Percentiles rank a stretch among this genome's conserved stretches.
Evolutionary conservation across 2,888 invertebrate species (phyloP).

Genomic region (Noctuana brunneofusca): DNA sequence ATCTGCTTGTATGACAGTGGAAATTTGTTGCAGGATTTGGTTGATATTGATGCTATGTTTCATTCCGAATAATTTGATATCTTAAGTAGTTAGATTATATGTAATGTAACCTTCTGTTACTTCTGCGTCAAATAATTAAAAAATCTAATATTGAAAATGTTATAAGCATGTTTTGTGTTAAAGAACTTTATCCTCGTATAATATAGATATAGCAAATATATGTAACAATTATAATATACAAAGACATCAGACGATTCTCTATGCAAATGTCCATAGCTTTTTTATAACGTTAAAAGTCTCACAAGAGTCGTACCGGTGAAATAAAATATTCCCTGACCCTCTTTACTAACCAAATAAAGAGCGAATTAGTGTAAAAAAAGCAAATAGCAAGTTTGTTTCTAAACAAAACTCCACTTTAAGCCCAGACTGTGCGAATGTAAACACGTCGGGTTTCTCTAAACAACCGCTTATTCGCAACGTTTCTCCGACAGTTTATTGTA

Average conservation of each 20-base stretch:
- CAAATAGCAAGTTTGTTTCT: slow-evolving; percentile 39
- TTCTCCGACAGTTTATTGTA: slow-evolving; percentile 35
- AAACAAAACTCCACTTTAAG: slow-evolving; percentile 44
- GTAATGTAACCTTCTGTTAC: too few relatives aligned
- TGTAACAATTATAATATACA: not conserved
- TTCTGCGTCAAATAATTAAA: too few relatives aligned
- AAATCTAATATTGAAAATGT: too few relatives aligned
- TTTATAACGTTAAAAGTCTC: not conserved
- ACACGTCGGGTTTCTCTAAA: slow-evolving; percentile 65
- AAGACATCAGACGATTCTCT: not conserved
- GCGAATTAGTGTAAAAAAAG: slow-evolving; percentile 43
- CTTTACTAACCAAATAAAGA: slow-evolving; percentile 35
- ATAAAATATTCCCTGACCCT: slow-evolving; percentile 11
- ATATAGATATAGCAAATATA: too few relatives aligned
- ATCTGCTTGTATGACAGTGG: not conserved
- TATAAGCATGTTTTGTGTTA: too few relatives aligned
- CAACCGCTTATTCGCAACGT: slow-evolving; percentile 54
- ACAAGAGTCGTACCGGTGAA: not conserved
- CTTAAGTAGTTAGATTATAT: too few relatives aligned
- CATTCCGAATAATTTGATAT: too few relatives aligned
- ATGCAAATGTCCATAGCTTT: not conserved
- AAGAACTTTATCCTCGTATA: too few relatives aligned
- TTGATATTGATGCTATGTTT: not conserved
- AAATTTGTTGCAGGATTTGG: not conserved
- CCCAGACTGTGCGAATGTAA: slow-evolving; percentile 65